These are phyloP conservation scores for Nematolebias whitei DNA, from an alignment of 2,113 vertebrate species.

Conservation along the genomic window DNA sequence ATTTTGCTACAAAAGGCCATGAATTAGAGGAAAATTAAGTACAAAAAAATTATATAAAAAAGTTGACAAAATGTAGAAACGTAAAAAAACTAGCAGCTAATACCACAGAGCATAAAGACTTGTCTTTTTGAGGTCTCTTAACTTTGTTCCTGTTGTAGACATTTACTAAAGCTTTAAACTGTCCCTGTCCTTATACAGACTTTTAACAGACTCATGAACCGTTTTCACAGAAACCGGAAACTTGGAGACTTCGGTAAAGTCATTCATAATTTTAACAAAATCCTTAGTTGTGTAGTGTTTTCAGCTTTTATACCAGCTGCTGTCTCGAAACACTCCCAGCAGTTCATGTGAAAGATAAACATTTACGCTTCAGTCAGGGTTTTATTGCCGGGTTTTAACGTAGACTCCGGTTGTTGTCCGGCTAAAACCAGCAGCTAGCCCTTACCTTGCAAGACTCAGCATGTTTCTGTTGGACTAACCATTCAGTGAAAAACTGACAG, in stretches of 20 bases:
- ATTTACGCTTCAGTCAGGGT: too few relatives aligned
- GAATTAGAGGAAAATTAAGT: constrained; percentile 42
- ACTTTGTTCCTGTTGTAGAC: constrained; percentile 33
- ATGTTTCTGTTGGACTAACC: too few relatives aligned
- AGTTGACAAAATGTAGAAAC: constrained; percentile 35
- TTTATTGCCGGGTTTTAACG: too few relatives aligned
- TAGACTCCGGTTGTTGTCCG: too few relatives aligned
- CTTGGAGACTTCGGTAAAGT: background rate
- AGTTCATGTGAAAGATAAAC: too few relatives aligned
- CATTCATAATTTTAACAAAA: too few relatives aligned
- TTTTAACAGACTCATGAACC: constrained; percentile 20
- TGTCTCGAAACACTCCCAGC: too few relatives aligned
- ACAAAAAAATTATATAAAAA: constrained; percentile 30
- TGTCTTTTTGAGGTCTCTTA: constrained; percentile 38
- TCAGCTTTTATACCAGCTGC: too few relatives aligned
- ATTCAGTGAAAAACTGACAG: too few relatives aligned
- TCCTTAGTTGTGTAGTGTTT: too few relatives aligned
- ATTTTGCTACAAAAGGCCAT: constrained; percentile 2
- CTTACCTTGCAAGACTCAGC: too few relatives aligned
- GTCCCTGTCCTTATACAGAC: constrained; percentile 12
- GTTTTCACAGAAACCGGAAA: background rate
- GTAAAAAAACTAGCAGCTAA: constrained; percentile 70
- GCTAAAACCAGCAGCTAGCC: too few relatives aligned
- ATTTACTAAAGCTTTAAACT: constrained; percentile 74
- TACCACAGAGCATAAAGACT: constrained; percentile 65